Evolutionary conservation across 1,140 invertebrate genomes (phyloP).

Genomic region (Pseudomyrmex flavicornis): DNA sequence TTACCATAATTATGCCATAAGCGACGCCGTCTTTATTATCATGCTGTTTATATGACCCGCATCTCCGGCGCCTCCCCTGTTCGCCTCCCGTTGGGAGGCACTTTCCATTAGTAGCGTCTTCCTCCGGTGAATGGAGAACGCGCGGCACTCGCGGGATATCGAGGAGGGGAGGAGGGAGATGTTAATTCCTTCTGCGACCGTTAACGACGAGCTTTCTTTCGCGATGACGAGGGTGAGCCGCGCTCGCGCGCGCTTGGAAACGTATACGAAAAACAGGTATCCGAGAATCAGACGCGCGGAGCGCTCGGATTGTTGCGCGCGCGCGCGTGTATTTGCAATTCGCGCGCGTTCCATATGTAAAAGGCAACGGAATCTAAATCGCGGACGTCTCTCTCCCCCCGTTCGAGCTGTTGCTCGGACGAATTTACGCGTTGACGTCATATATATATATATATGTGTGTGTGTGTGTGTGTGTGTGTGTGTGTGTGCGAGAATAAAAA

Average conservation of each 20-base stretch:
- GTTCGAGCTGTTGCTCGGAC: constrained; percentile 30
- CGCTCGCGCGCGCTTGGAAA: too few relatives aligned
- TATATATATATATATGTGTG: not conserved
- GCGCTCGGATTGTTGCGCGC: constrained; percentile 50
- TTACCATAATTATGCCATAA: constrained; percentile 80
- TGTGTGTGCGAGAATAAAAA: constrained; percentile 53
- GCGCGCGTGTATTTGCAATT: constrained; percentile 65
- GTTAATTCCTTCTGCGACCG: not conserved
- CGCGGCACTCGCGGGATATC: constrained; percentile 5
- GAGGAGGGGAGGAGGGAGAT: not conserved
- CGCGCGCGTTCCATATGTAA: constrained; percentile 70
- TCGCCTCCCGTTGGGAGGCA: constrained; percentile 5
- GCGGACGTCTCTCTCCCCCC: constrained; percentile 35
- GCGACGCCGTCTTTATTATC: constrained; percentile 71
- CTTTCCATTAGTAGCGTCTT: constrained; percentile 56
- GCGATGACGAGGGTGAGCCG: not conserved
- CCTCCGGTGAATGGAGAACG: constrained; percentile 23
- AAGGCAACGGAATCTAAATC: constrained; percentile 68
- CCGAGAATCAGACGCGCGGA: too few relatives aligned
- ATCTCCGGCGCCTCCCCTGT: constrained; percentile 42
- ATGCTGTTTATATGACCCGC: constrained; percentile 74
- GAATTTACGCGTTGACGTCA: constrained; percentile 37
- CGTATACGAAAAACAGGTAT: not conserved
- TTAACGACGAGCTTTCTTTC: constrained; percentile 46
- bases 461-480: too few relatives aligned